Evolutionary conservation across 2,888 invertebrate genomes (phyloP), one percentile per base, ranked within the genome.

Genomic region (Rhynchonema sp.): DNA sequence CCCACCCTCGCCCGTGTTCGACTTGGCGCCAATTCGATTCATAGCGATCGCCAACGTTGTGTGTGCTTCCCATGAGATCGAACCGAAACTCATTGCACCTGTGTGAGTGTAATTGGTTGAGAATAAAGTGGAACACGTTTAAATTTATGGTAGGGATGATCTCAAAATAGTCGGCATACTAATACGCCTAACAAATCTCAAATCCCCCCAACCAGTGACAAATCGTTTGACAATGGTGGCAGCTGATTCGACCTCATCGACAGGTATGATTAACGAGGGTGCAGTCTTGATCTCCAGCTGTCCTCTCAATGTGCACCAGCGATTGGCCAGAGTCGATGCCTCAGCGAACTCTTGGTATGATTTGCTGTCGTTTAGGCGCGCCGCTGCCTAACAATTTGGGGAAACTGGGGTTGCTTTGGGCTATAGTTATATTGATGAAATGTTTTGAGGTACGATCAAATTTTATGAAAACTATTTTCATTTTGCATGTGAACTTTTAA

Each of bases 1-100:
- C 55, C 82, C 98, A 61, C 98, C 98, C 78, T 98, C 98, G 28
- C 98, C 98, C 0, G 98, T 98, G 76, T 98, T 98, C 63, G 94
- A 96, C 78, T 96, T 98, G 65, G 87, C 96, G 1, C 90, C 88
- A 67, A 94, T 84, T 65, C 86, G 82, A 76, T 98, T 98, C 98
- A 98, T 98, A 0, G 96, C 94, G 59, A 90, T 79, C 0, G 98
- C 96, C 30, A 98, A 79, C 0, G 94, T 86, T 29, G 86, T 82
- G 79, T 98, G 98, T 1, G 98, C 87, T 75, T 98, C 98, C 69
- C 89, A 77, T 0, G 92, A 94, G 68, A 98, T 96, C 62, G 91
- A 91, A 1, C 91, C 91, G 76, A 91, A 91, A 67, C 89, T 89
- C 91, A 92, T 92, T 1, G 91, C 91, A 64, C 90, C 89, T 65